Base-by-base conservation (phyloP, 2,888 invertebrate species). In the Ophion costatus region DNA sequence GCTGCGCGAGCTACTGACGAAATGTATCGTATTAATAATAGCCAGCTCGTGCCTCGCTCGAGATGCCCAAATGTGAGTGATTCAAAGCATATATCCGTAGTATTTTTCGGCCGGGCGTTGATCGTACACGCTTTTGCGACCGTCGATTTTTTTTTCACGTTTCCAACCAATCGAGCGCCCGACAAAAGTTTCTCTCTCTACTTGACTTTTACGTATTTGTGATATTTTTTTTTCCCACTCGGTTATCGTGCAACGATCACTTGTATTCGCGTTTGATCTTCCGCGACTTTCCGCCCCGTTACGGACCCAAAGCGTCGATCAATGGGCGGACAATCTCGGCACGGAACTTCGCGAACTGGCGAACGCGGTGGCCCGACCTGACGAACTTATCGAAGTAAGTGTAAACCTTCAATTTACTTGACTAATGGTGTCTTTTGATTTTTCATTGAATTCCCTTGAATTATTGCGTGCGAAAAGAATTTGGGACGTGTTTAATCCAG, bases 281-380 rank as follows among this genome's bases (percentile, higher is more conserved):
- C 7, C 71, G 71, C 20, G 80, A 70, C 76, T 70, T 70, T 70
- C 63, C 73, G 33, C 22, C 33, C 20, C 67, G 38, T 69, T 63
- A 57, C 71, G 82, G 87, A 83, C 45, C 66, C 66, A 29, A 94
- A 98, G 98, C 86, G 96, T 98, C 69, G 95, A 95, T 91, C 95
- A 95, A 94, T 98, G 98, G 98, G 97, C 98, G 29, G 95, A 96
- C 86, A 95, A 95, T 83, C 95, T 98, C 84, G 98, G 98, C 51
- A 96, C 96, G 86, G 97, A 98, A 91, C 94, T 98, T 87, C 97
- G 96, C 96, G 95, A 96, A 90, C 95, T 98, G 86, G 97, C 97
- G 79, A 95, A 96, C 91, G 95, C 95, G 86, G 96, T 98, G 90
- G 97, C 97, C 56, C 97, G 97, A 93, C 96, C 96, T 75, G 95